These are phyloP conservation scores for Tinea semifulvella DNA, from an alignment of 2,888 invertebrate species.

Conservation along the genomic window DNA sequence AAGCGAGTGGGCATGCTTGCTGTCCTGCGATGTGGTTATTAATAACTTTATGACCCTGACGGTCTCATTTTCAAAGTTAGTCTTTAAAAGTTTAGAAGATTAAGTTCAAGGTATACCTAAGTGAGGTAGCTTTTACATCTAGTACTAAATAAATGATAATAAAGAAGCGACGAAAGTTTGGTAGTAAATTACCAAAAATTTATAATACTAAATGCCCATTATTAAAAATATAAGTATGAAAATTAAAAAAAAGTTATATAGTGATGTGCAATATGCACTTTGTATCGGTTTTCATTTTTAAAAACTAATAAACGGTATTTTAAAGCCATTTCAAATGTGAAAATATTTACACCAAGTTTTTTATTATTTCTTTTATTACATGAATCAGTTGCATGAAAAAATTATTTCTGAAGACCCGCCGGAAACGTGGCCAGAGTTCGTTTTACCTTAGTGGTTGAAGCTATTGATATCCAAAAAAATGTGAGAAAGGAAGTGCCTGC, in stretches of 20 bases:
- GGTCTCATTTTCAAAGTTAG: conserved; percentile 26
- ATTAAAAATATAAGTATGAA: no score
- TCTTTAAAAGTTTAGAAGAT: neutral
- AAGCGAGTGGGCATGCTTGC: conserved; percentile 37
- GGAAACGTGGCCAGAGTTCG: conserved; percentile 51
- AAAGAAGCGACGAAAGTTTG: no score
- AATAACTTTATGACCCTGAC: conserved; percentile 53
- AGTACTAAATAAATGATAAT: no score
- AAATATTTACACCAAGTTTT: conserved; percentile 6
- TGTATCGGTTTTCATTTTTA: neutral
- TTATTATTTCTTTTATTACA: neutral
- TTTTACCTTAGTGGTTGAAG: conserved; percentile 39
- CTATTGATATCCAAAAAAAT: conserved; percentile 61
- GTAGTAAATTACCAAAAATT: no score
- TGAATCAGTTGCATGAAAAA: conserved; percentile 25
- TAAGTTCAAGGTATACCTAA: conserved; percentile 14
- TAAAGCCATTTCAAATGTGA: conserved; percentile 5
- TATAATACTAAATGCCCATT: no score
- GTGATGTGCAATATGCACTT: conserved; percentile 1
- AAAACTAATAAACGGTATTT: no score
- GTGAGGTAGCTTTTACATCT: no score
- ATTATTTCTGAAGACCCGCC: conserved; percentile 38
- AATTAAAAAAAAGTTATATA: conserved; percentile 1
- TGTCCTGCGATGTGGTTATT: conserved; percentile 52
- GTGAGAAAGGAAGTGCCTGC: conserved; percentile 65